Base-by-base conservation (phyloP, 2,888 invertebrate genomes). In the Euzophera pinguis region DNA sequence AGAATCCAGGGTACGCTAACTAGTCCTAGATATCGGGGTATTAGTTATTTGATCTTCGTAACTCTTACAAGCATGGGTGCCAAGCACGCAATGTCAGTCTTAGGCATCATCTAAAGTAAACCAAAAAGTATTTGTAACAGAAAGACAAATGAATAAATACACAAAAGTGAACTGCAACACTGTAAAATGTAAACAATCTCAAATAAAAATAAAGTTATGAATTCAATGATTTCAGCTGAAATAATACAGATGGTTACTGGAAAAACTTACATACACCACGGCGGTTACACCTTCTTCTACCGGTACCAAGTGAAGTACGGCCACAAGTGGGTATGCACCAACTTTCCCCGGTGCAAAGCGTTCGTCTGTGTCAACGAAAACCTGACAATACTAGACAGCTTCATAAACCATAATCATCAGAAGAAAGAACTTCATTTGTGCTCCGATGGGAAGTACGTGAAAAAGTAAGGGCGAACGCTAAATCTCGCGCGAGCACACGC, bases 281-380 rank as follows among this genome's bases (percentile, higher is more conserved):
- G 61, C 6, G 81, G 78, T 0, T 75, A 73, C 53, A 78, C 79
- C 0, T 83, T 79, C 60, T 81, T 81, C 69, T 77, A 65, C 49
- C 66, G 81, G 7, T 81, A 83, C 57, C 65, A 62, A 39, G 53
- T 61, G 8, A 69, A 56, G 47, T 38, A 39, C 0, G 81, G 80
- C 1, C 61, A 70, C 14, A 81, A 78, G 53, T 83, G 80, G 81
- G 78, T 76, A 0, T 83, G 83, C 54, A 82, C 78, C 1, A 67
- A 58, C 9, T 81, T 76, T 53, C 80, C 81, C 0, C 64, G 69
- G 1, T 83, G 83, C 62, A 82, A 81, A 38, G 73, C 80, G 0
- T 74, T 47, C 34, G 43, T 81, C 0, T 69, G 63, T 35, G 62
- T 81, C 1, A 68, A 75, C 29, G 72, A 73, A 0, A 9, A 59